Conservation (phyloP, 2,888 invertebrate species). For the Timandra comae region DNA sequence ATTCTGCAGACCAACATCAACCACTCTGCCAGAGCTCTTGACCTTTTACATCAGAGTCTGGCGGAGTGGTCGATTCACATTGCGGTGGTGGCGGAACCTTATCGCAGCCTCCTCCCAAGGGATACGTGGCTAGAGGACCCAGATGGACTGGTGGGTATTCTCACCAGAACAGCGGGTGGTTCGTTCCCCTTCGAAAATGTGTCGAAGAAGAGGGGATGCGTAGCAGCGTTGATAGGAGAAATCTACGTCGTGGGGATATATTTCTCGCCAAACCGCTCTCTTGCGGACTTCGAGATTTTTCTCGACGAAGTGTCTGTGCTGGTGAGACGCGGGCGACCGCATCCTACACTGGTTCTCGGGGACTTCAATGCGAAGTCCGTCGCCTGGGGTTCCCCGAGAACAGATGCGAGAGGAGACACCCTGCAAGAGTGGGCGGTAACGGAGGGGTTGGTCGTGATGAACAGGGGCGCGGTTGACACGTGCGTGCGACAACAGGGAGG, state of each 20-base stretch:
- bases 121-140: neutral
- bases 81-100: slow-evolving; percentile 2
- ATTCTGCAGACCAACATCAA: neutral
- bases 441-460: no score
- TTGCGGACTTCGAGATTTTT: slow-evolving; percentile 18
- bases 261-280: slow-evolving; percentile 17
- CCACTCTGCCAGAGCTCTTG: slow-evolving; percentile 2
- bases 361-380: slow-evolving; percentile 18
- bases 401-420: neutral
- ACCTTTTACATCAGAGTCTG: slow-evolving; percentile 10
- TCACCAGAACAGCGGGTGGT: slow-evolving; percentile 2
- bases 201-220: slow-evolving; percentile 10
- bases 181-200: slow-evolving; percentile 1
- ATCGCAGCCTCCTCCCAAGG: neutral
- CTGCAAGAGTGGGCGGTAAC: no score
- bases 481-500: no score
- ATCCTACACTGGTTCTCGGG: neutral
- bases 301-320: neutral
- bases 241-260: slow-evolving; percentile 13
- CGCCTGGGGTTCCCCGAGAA: slow-evolving; percentile 15
- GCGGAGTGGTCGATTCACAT: slow-evolving; percentile 8
- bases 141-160: neutral
- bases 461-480: no score
- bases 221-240: slow-evolving; percentile 3
- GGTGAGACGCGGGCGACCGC: slow-evolving; percentile 5